Conservation (phyloP, 2,888 invertebrate species). For the Mythimna ferrago region DNA sequence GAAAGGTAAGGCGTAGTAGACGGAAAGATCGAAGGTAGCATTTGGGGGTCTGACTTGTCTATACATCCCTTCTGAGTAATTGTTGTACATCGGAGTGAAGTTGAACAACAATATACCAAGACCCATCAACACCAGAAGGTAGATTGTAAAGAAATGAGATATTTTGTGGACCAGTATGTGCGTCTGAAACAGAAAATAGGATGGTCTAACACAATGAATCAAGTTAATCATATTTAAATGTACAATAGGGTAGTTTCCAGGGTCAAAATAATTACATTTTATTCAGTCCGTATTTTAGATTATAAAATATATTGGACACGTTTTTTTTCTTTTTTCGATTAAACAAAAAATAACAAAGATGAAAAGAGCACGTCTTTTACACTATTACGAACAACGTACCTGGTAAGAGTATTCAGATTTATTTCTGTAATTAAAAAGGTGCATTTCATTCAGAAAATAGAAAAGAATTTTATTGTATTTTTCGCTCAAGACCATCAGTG, state of each 20-base stretch:
- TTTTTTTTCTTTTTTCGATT: no score
- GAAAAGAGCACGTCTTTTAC: background rate
- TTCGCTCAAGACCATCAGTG: background rate
- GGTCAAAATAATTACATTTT: no score
- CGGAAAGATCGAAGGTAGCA: slow-evolving; percentile 36
- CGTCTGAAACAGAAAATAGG: slow-evolving; percentile 35
- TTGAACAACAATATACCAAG: slow-evolving; percentile 22
- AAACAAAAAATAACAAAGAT: no score
- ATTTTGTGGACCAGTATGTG: slow-evolving; percentile 39
- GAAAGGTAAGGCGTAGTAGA: slow-evolving; percentile 36
- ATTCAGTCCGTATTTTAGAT: no score
- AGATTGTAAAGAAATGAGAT: slow-evolving; percentile 39
- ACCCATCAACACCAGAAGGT: background rate
- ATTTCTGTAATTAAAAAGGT: slow-evolving; percentile 37
- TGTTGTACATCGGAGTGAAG: slow-evolving; percentile 38
- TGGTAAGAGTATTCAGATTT: slow-evolving; percentile 36
- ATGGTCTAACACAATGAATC: background rate
- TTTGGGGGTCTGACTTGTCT: slow-evolving; percentile 12
- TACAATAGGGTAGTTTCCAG: no score
- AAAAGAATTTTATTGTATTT: slow-evolving; percentile 14
- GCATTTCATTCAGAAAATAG: slow-evolving; percentile 32
- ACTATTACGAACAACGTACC: slow-evolving; percentile 21
- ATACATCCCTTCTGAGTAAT: slow-evolving; percentile 28
- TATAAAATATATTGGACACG: no score
- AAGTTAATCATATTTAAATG: background rate